A percentile compares a stretch with the other conserved stretches of the same genome.
Conservation (phyloP, 2,797 vertebrate species). For the Pipistrellus pygmaeus region DNA sequence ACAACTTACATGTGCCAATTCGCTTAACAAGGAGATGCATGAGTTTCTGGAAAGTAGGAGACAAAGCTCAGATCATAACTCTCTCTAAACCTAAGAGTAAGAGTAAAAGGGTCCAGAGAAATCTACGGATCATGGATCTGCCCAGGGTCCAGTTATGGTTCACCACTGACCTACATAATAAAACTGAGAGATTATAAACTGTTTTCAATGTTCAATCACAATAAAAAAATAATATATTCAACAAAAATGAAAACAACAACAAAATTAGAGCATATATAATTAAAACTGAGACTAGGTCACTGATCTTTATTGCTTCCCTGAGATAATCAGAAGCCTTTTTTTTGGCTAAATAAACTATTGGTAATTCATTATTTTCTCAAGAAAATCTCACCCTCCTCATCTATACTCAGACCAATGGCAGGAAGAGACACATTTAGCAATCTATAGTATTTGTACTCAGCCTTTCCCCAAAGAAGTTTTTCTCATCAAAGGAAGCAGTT, state of each 20-base stretch:
- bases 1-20: not conserved
- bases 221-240: slow-evolving; percentile 44
- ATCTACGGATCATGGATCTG: not conserved
- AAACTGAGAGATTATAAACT: slow-evolving; percentile 26
- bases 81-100: slow-evolving; percentile 4
- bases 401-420: not conserved
- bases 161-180: not conserved
- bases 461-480: slow-evolving; percentile 60
- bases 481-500: slow-evolving; percentile 66
- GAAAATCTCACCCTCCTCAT: not conserved
- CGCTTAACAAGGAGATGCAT: not conserved
- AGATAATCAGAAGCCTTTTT: slow-evolving; percentile 20
- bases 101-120: not conserved
- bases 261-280: not conserved
- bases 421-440: slow-evolving; percentile 60
- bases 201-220: slow-evolving; percentile 15
- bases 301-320: slow-evolving; percentile 1
- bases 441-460: not conserved
- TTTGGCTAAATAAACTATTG: slow-evolving; percentile 25
- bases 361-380: not conserved
- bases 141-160: not conserved
- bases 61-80: not conserved
- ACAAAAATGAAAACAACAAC: not conserved
- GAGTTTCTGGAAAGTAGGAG: not conserved
- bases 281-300: not conserved